Percentiles rank a stretch among this genome's conserved stretches.
Evolutionary conservation across 2,797 vertebrate species (phyloP).

Genomic region (Hyperoplus lanceolatus): DNA sequence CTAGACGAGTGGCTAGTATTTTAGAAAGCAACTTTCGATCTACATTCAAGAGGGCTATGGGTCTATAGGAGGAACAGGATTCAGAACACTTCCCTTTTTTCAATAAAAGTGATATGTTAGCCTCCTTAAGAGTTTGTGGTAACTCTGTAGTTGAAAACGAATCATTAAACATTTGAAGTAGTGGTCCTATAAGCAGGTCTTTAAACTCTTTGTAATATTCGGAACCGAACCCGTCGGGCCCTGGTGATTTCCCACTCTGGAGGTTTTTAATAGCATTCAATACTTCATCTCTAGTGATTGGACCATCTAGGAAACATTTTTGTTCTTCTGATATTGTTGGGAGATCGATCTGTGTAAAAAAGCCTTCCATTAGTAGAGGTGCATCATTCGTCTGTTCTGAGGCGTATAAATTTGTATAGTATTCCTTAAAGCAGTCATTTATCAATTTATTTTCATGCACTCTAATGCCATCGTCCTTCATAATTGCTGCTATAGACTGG

Average conservation of each 20-base stretch:
- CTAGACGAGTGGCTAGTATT: not conserved
- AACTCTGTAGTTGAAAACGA: not conserved
- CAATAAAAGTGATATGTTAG: not conserved
- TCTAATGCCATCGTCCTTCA: not conserved
- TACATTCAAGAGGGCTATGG: not conserved
- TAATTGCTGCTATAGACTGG: not conserved
- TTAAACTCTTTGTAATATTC: not conserved
- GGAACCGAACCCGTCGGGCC: not conserved
- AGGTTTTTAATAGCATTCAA: not conserved
- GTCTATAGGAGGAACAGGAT: not conserved
- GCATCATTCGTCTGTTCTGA: not conserved
- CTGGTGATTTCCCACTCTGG: not conserved
- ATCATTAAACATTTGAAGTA: not conserved
- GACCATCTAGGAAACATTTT: not conserved
- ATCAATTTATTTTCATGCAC: not conserved
- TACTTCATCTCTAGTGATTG: not conserved
- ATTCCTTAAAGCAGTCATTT: not conserved
- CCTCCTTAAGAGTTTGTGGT: not conserved
- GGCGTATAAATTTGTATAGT: not conserved
- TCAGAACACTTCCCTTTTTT: not conserved
- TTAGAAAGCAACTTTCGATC: not conserved
- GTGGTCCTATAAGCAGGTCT: not conserved
- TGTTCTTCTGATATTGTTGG: not conserved
- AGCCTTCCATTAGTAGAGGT: not conserved
- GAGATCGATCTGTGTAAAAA: not conserved